Conservation (phyloP, 2,113 vertebrate species). For the Podarcis muralis region DNA sequence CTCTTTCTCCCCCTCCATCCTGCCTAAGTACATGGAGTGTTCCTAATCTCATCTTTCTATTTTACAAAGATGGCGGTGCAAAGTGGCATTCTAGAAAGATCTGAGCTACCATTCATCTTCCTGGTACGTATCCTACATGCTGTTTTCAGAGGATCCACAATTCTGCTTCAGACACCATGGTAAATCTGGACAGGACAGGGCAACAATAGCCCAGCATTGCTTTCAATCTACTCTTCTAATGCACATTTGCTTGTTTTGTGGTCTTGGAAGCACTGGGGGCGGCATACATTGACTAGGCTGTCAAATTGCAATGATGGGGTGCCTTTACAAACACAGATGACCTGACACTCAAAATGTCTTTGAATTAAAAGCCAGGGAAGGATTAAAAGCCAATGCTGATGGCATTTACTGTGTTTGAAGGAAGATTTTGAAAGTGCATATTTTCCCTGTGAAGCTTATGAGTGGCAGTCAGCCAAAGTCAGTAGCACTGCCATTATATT, state of each 20-base stretch:
- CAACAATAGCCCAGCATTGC: neutral
- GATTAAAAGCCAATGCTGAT: neutral
- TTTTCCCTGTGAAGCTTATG: constrained; percentile 15
- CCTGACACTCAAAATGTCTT: neutral
- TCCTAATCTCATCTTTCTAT: neutral
- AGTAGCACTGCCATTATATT: constrained; percentile 27
- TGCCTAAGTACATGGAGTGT: neutral
- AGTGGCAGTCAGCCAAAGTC: constrained; percentile 21
- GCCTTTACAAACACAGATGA: neutral
- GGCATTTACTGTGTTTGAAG: neutral
- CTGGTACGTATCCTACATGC: neutral
- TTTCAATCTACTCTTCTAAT: neutral
- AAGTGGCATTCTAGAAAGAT: neutral
- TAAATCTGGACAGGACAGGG: neutral
- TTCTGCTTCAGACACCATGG: too few relatives aligned
- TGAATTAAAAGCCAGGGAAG: constrained; percentile 2
- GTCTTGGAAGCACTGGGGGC: neutral
- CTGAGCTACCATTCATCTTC: neutral
- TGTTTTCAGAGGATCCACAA: neutral
- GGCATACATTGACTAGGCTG: neutral
- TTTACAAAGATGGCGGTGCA: neutral
- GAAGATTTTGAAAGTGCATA: neutral
- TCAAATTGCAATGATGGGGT: neutral
- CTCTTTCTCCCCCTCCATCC: neutral
- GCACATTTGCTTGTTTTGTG: neutral